phyloP scores from a whole-genome alignment of 2,888 invertebrate species.

The Dryobota labecula region DNA sequence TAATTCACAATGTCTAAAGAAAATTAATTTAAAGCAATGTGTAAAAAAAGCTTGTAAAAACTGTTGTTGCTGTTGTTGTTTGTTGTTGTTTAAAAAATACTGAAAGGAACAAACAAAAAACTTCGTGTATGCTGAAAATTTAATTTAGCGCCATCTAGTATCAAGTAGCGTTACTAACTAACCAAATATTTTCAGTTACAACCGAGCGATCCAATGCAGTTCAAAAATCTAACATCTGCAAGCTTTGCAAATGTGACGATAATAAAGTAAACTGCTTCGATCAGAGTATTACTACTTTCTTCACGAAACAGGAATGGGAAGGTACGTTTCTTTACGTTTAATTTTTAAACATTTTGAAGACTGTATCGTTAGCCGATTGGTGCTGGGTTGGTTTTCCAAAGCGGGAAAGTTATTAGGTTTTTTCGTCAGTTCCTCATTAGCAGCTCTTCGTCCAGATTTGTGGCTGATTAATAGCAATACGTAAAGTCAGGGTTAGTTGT shows the following conservation, averaged over 20 bases:
- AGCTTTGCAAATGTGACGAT: constrained; percentile 88
- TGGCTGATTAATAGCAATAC: neutral
- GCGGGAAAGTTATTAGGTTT: neutral
- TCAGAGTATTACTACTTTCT: constrained; percentile 85
- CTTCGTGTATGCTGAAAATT: neutral
- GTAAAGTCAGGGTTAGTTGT: neutral
- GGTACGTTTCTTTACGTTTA: constrained; percentile 71
- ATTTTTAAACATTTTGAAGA: neutral
- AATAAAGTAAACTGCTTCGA: constrained; percentile 90
- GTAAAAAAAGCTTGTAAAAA: too few species aligned
- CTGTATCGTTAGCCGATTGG: neutral
- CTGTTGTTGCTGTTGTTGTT: too few species aligned
- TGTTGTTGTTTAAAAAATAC: neutral
- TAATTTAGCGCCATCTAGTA: constrained; percentile 70
- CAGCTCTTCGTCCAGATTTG: neutral
- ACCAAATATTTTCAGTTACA: constrained; percentile 56
- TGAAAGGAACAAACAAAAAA: neutral
- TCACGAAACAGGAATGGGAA: constrained; percentile 90
- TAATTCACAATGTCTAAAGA: neutral
- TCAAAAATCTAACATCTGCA: constrained; percentile 86
- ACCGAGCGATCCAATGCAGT: constrained; percentile 39
- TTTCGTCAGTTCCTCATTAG: neutral
- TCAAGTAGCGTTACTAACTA: constrained; percentile 68
- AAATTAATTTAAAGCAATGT: too few species aligned
- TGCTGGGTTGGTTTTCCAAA: neutral